Conservation (phyloP, 2,797 vertebrate genomes). For the Lemur catta region DNA sequence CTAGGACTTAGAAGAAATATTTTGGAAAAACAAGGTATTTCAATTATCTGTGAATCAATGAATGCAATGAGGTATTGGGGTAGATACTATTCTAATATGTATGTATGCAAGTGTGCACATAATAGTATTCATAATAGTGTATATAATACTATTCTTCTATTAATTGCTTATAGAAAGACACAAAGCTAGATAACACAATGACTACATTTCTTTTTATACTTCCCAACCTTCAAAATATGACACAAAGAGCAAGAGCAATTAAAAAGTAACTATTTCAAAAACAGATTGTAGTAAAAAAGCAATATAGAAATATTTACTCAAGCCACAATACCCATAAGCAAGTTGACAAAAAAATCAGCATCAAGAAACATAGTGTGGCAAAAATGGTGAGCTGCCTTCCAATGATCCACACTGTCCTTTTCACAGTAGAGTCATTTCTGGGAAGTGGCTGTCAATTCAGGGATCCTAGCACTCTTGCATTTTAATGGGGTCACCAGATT, state of each 20-base stretch:
- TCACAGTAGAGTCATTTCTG: neutral
- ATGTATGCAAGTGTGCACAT: too few relatives aligned
- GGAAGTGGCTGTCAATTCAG: neutral
- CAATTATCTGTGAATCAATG: neutral
- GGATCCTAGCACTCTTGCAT: rapidly evolving
- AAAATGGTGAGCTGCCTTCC: neutral
- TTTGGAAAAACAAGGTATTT: neutral
- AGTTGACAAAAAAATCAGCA: neutral
- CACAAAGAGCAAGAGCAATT: neutral
- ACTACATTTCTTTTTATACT: neutral
- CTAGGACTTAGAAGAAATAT: neutral
- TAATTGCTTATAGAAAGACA: neutral
- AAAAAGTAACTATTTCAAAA: neutral
- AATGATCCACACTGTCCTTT: neutral
- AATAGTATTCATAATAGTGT: neutral
- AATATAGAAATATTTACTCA: neutral
- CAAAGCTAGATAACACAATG: neutral
- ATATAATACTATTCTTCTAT: neutral
- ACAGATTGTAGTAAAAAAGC: neutral
- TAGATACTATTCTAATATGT: neutral
- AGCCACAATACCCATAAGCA: neutral
- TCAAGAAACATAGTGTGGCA: neutral
- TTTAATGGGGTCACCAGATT: neutral
- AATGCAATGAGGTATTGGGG: neutral
- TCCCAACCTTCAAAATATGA: neutral